Evolutionary conservation across 2,113 vertebrate genomes (phyloP), one percentile per base, ranked within the genome.

Genomic region (Craseonycteris thonglongyai): DNA sequence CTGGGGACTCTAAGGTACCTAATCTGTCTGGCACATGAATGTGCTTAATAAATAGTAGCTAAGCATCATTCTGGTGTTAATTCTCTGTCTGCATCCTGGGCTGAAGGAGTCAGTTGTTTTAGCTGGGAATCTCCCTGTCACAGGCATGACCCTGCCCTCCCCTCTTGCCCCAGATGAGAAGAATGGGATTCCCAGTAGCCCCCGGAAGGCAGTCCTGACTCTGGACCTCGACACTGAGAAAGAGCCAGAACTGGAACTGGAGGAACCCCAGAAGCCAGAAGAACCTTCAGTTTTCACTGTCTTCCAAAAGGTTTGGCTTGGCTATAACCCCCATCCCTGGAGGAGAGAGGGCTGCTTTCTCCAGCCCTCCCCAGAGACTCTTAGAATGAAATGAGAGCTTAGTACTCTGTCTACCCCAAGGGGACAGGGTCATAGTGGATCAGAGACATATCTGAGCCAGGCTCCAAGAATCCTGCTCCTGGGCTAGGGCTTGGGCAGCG

Each of bases 301-400:
- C 69, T 98, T 99, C 45, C 98, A 90, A 75, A 99, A 99, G 98
- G 99, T 99, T 72, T 49, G 92, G 21, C 94, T 81, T 24, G 12
- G 28, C 7, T 21, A 6, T 6, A 35, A 2, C 42, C 45, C 45
- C 40, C 40, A 15, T 3, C 45, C 79, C 51, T 12, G 33, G 40
- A 49, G 30, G 30, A n/a, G 59, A 58, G 26, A 16, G 26, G 45
- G 42, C 45, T 5, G 19, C 38, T 58, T n/a, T 82, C 76, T 59
- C 56, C 83, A 22, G 42, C 13, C 30, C 59, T 71, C 71, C 30
- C 11, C 45, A 51, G 74, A 42, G 59, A 74, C 30, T 42, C 76
- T 71, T 68, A n/a, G 76, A 35, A 33, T 30, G 42, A 22, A 51
- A 54, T 1, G 38, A 56, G 30, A 38, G 26, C 54, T 75, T 45